These are phyloP conservation scores for Tachysurus fulvidraco DNA, from an alignment of 2,113 vertebrate species.

Conservation along the genomic window DNA sequence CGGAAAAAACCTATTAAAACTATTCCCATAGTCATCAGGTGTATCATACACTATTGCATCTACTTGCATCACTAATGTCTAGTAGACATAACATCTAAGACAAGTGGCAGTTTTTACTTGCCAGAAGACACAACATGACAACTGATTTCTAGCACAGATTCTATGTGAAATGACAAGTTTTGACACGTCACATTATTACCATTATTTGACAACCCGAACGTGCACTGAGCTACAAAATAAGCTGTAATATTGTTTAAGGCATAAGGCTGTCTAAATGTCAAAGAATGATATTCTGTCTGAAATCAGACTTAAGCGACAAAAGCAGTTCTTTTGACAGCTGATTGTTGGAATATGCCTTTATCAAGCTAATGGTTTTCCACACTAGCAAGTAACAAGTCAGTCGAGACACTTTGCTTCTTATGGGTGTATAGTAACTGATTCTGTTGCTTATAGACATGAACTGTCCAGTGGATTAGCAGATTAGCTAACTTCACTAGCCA, in stretches of 20 bases:
- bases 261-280: background rate
- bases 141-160: background rate
- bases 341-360: background rate
- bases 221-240: background rate
- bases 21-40: background rate
- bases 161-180: background rate
- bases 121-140: background rate
- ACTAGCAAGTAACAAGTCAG: background rate
- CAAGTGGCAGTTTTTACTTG: background rate
- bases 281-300: background rate
- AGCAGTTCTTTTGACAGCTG: background rate
- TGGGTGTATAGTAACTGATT: background rate
- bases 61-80: background rate
- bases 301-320: background rate
- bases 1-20: background rate
- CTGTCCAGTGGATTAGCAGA: background rate
- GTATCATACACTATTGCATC: background rate
- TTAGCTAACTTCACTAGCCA: background rate
- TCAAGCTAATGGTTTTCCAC: background rate
- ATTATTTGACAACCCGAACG: background rate
- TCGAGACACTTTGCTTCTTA: background rate
- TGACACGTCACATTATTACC: conserved; percentile 11
- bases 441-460: background rate
- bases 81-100: background rate
- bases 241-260: background rate